These are phyloP conservation scores for Ploceus nigricollis DNA, from an alignment of 2,113 vertebrate species.

Conservation along the genomic window DNA sequence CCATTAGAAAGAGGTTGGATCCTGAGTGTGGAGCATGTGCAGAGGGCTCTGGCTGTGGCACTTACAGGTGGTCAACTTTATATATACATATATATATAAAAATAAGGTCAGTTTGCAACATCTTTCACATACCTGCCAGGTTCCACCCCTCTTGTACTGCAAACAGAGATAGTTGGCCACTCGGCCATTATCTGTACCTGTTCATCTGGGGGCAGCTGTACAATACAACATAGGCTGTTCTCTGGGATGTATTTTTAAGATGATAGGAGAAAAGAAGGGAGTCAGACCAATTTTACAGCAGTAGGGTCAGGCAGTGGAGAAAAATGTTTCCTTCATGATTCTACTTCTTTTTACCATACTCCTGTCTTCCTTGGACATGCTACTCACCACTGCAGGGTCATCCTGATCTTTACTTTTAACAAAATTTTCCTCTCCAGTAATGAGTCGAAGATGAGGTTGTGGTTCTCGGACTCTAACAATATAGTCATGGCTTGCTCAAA, in stretches of 20 bases:
- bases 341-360: neutral
- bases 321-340: neutral
- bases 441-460: neutral
- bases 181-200: fast-evolving
- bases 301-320: neutral
- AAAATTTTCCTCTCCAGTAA: neutral
- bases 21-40: neutral
- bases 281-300: neutral
- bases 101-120: neutral
- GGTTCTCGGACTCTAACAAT: neutral
- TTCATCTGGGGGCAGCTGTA: neutral
- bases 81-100: neutral
- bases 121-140: neutral
- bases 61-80: neutral
- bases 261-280: neutral
- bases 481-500: neutral
- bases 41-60: neutral
- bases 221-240: neutral
- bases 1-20: neutral
- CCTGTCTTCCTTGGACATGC: neutral
- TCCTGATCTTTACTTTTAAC: neutral
- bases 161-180: neutral
- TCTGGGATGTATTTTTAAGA: neutral
- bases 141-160: neutral
- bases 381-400: neutral